Base-by-base conservation (phyloP, 2,113 vertebrate genomes). In the Aldabrachelys gigantea region DNA sequence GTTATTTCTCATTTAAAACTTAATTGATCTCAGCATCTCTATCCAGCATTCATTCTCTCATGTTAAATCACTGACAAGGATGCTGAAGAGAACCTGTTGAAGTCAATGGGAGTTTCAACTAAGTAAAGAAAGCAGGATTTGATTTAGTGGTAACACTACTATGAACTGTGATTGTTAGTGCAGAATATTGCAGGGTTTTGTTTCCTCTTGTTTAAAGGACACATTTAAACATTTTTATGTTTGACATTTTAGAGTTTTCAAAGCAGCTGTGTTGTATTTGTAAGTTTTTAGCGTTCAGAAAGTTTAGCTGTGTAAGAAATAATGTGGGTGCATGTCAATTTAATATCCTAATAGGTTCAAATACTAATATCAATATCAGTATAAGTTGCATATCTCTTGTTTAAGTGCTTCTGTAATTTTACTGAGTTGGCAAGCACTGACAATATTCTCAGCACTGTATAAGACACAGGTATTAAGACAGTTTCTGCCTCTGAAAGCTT, bases 391-490 rank as follows among this genome's bases (percentile, higher is more conserved):
- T 27, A 92, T 72, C 94, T 92, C 29, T 91, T 93, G 62, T n/a
- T 16, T 75, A 75, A 92, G 59, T 87, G 14, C 76, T 89, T 95
- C 93, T 92, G 62, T 88, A 88, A 94, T 90, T 88, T 91, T 27
- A 92, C 86, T 95, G 88, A 16, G 56, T 57, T 84, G 65, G 35
- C 65, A 69, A 38, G 35, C 59, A 82, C 47, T 80, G 38, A 38
- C 82, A 83, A n/a, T 80, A 78, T 90, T 89, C 41, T 35, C 91
- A 81, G 47, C 92, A 69, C 52, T 89, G 90, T 80, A 85, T 44
- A 89, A 90, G 88, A 72, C 44, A 91, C 88, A 92, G 22, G 4
- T 56, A 90, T 90, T 91, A 85, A 54, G 1, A 80, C 49, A 69
- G 21, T 17, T 78, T 65, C 59, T 85, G 12, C 47, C 54, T 90